phyloP scores from a whole-genome alignment of 2,888 invertebrate species.

The Caenorhabditis sp. region DNA sequence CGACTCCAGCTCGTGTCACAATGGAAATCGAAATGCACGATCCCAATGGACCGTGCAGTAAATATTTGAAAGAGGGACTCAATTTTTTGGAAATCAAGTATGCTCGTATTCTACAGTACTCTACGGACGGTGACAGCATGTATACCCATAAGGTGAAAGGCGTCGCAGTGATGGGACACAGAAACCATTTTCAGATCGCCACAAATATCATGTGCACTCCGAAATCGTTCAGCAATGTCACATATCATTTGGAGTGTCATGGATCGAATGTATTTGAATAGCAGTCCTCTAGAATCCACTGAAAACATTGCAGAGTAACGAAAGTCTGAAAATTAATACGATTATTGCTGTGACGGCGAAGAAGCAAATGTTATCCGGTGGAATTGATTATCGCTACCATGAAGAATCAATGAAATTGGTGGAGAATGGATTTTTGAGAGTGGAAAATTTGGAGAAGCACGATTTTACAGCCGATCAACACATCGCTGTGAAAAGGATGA shows the following conservation, averaged over 20 bases:
- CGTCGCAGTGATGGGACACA: not conserved
- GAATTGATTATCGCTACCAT: constrained; percentile 34
- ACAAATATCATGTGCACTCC: constrained; percentile 15
- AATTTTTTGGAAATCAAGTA: constrained; percentile 8
- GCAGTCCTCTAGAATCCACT: too few relatives aligned
- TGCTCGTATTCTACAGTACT: constrained; percentile 10
- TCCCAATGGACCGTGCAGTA: not conserved
- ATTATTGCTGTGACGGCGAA: not conserved
- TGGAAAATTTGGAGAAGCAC: not conserved
- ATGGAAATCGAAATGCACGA: constrained; percentile 8
- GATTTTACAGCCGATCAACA: constrained; percentile 8
- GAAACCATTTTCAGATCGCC: constrained; percentile 10
- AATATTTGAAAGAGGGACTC: not conserved
- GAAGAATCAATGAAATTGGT: constrained; percentile 12
- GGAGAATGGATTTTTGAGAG: not conserved
- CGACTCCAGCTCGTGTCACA: not conserved
- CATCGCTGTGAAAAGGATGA: not conserved
- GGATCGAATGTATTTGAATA: not conserved
- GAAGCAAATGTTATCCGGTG: constrained; percentile 12
- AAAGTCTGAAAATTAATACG: not conserved
- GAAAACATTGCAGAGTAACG: not conserved
- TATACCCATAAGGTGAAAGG: too few relatives aligned
- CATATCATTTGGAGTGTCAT: not conserved
- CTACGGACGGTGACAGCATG: not conserved
- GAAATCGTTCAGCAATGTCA: not conserved